Conservation (phyloP, 2,113 vertebrate species). For the Hoplias malabaricus region DNA sequence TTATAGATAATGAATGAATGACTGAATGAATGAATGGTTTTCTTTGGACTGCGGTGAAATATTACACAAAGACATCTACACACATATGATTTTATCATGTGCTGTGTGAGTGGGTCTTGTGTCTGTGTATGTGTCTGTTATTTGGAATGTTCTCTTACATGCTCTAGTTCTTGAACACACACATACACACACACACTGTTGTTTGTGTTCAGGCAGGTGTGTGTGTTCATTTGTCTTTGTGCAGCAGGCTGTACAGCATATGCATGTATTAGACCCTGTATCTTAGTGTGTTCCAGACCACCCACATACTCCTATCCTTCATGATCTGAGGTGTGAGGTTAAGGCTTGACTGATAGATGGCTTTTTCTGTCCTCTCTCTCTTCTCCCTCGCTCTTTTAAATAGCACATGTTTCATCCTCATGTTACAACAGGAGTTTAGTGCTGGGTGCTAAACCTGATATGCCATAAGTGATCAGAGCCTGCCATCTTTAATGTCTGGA, state of each 20-base stretch:
- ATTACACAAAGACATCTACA: not conserved
- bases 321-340: not conserved
- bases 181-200: not conserved
- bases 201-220: not conserved
- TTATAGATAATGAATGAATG: too few species aligned
- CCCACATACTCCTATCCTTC: not conserved
- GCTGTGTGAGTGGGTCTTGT: not conserved
- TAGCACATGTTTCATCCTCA: not conserved
- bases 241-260: not conserved
- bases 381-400: not conserved
- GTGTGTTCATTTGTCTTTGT: not conserved
- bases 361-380: not conserved
- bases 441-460: not conserved
- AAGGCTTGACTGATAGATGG: not conserved
- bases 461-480: not conserved
- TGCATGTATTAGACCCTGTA: not conserved
- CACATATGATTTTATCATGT: not conserved
- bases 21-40: too few species aligned
- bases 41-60: too few species aligned
- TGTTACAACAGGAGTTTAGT: not conserved
- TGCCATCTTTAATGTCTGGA: not conserved
- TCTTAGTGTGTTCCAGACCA: constrained; percentile 3
- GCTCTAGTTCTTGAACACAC: constrained; percentile 8
- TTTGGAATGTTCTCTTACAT: not conserved
- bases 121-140: not conserved